Base-by-base conservation (phyloP, 2,797 vertebrate species). In the Coilia nasus region DNA sequence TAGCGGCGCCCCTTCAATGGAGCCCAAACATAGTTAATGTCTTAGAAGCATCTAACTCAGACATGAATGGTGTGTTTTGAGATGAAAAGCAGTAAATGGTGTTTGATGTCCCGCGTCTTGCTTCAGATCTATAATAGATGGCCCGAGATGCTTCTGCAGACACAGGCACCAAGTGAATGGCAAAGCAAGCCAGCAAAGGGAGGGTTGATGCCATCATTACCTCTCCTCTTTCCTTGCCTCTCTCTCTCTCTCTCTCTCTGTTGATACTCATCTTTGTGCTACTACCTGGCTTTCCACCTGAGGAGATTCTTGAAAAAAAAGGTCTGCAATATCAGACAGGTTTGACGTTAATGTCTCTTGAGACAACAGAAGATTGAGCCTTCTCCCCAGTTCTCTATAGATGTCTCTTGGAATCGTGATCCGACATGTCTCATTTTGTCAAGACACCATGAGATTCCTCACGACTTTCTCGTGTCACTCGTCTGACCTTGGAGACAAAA, bases 11-110 rank as follows among this genome's bases (percentile, higher is more conserved):
- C n/a, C n/a, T n/a, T n/a, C n/a, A n/a, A n/a, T n/a, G n/a, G n/a
- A n/a, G n/a, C n/a, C n/a, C 50, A 54, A 2, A 54, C 9, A 54
- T 1, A 54, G 2, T 9, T 2, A 21, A 75, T 35, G 41, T 6
- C 71, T 78, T 78, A 78, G 71, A 78, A 78, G 71, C 35, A 44
- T 78, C 71, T 41, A 21, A 78, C 31, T 44, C 31, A 78, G 6
- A 19, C 17, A 41, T 78, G 71, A 78, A 78, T 78, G 71, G 71
- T 21, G 35, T 41, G 23, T 78, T 78, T 78, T 41, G 71, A 78
- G 71, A 78, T 78, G 71, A 78, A 75, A 75, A 75, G 67, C 67
- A 75, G 67, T 41, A 75, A 75, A 35, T 44, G 71, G 31, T 78
- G 25, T 78, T 78, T 44, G 71, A 78, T 41, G 71, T 78, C 71